These are phyloP conservation scores for Penaeus indicus DNA, from an alignment of 1,140 invertebrate genomes.

Conservation along the genomic window DNA sequence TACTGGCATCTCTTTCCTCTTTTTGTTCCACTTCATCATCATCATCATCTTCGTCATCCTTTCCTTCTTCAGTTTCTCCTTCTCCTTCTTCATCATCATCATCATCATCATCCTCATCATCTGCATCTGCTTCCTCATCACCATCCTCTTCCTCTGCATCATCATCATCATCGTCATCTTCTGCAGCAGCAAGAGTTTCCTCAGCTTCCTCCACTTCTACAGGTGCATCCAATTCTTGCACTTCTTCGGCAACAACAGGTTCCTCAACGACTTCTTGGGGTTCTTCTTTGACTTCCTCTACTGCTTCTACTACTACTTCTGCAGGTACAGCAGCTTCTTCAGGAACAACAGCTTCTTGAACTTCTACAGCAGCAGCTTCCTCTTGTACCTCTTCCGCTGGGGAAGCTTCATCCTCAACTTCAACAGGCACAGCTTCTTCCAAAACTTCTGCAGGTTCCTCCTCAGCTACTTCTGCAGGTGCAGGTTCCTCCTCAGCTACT, in stretches of 20 bases:
- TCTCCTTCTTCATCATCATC: constrained; percentile 18
- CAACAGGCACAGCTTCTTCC: background rate
- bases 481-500: background rate
- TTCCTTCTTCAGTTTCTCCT: constrained; percentile 31
- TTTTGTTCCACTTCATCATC: constrained; percentile 50
- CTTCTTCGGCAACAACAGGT: background rate
- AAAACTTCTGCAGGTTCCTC: background rate
- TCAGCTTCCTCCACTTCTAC: background rate
- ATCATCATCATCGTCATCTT: background rate
- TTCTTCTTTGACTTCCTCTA: constrained; percentile 13
- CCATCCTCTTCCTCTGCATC: constrained; percentile 17
- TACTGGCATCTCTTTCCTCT: constrained; percentile 40
- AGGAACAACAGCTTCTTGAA: background rate
- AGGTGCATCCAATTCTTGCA: constrained; percentile 4
- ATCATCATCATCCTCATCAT: constrained; percentile 32
- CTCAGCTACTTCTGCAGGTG: background rate
- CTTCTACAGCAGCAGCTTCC: background rate
- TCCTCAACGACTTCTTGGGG: constrained; percentile 26
- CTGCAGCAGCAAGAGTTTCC: background rate
- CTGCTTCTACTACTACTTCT: constrained; percentile 13
- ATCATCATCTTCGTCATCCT: constrained; percentile 47
- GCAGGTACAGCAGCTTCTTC: background rate
- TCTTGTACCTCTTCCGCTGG: background rate
- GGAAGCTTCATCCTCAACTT: background rate
- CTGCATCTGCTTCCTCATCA: background rate